Evolutionary conservation across 2,113 vertebrate species (phyloP).

Genomic region (Aptenodytes forsteri): DNA sequence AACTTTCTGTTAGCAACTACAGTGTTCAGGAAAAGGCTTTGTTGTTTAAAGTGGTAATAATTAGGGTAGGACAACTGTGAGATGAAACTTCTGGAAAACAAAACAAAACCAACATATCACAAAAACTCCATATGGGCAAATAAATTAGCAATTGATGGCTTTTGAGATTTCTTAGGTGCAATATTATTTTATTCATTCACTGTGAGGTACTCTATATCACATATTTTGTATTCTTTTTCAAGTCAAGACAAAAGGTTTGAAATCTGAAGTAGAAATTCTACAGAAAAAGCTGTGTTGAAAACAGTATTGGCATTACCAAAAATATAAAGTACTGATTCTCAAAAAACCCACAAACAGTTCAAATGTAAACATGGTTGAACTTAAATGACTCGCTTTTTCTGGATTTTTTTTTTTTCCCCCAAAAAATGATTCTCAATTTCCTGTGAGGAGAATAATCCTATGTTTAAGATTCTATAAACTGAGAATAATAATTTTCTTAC

Average conservation of each 20-base stretch:
- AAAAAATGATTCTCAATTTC: too few relatives aligned
- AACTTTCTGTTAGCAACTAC: not conserved
- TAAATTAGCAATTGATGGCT: not conserved
- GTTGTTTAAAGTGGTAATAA: not conserved
- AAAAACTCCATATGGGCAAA: conserved; percentile 28
- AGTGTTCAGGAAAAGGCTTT: not conserved
- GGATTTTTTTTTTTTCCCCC: not conserved
- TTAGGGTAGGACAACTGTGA: conserved; percentile 13
- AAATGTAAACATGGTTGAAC: not conserved
- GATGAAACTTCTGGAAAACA: not conserved
- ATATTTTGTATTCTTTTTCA: conserved; percentile 25
- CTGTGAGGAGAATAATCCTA: too few relatives aligned
- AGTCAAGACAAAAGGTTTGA: not conserved
- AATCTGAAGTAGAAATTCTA: not conserved
- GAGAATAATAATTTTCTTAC: too few relatives aligned
- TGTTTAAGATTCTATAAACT: too few relatives aligned
- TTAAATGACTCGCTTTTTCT: not conserved
- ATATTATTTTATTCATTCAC: conserved; percentile 39
- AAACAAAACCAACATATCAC: not conserved
- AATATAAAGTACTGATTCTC: not conserved
- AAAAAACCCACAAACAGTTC: not conserved
- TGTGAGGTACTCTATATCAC: not conserved
- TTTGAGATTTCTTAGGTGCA: conserved; percentile 33
- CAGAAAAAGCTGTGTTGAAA: not conserved
- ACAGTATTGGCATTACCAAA: not conserved